These are phyloP conservation scores for Mastomys natalensis DNA, from an alignment of 2,113 vertebrate genomes.

Conservation along the genomic window DNA sequence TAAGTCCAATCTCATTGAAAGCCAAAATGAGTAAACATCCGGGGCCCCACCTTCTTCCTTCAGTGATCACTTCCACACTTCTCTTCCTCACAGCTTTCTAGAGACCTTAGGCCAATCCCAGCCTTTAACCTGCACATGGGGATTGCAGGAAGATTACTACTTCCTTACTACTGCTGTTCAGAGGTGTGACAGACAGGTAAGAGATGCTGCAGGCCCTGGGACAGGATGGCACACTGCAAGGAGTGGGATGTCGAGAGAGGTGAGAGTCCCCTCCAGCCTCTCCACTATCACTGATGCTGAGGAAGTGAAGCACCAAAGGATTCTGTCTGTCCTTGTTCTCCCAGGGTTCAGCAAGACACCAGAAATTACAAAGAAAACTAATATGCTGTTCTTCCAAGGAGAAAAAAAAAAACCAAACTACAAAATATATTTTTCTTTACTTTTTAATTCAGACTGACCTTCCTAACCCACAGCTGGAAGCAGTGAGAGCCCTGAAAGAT, in stretches of 20 bases:
- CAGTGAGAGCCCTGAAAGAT: conserved; percentile 61
- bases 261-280: background rate
- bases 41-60: no score
- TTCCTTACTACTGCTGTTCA: no score
- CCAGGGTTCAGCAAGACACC: conserved; percentile 48
- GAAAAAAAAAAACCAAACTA: background rate
- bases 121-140: background rate
- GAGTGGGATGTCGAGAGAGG: background rate
- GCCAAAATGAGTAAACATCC: background rate
- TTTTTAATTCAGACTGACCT: conserved; percentile 82
- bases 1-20: background rate
- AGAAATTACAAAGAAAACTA: conserved; percentile 61
- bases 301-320: background rate
- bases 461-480: conserved; percentile 74
- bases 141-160: background rate
- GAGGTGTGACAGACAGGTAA: background rate
- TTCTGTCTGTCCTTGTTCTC: background rate
- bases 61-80: background rate
- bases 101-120: background rate
- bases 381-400: conserved; percentile 55
- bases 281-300: background rate
- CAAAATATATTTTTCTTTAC: conserved; percentile 68
- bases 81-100: background rate
- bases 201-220: background rate
- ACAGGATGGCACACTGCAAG: background rate